phyloP scores from a whole-genome alignment of 2,888 invertebrate species.

The Hydrotaea diabolus region DNA sequence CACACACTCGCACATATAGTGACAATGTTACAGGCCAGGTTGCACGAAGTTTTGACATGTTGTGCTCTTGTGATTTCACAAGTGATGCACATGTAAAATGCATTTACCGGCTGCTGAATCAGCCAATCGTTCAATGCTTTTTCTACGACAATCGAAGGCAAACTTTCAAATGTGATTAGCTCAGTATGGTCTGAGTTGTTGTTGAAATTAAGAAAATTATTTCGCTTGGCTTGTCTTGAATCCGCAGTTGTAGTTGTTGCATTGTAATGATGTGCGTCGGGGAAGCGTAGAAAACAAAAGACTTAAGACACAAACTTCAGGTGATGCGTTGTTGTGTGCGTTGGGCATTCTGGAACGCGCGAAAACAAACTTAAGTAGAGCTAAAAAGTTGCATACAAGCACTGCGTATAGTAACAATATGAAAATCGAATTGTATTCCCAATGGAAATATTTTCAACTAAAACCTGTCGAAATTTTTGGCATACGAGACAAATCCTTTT shows the following conservation, averaged over 20 bases:
- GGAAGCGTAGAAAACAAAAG: conserved; percentile 29
- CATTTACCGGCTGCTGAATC: conserved; percentile 1
- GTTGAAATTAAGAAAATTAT: conserved; percentile 49
- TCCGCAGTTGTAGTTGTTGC: conserved; percentile 39
- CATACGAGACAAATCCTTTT: no score
- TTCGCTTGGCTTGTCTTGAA: conserved; percentile 25
- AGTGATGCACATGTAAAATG: conserved; percentile 54
- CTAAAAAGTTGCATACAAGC: no score
- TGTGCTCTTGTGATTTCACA: conserved; percentile 58
- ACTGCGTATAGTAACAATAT: no score
- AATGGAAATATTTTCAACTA: neutral
- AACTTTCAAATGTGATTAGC: conserved; percentile 65
- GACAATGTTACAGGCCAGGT: no score
- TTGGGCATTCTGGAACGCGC: neutral
- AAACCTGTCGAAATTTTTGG: neutral
- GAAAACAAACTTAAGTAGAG: no score
- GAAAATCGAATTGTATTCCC: neutral
- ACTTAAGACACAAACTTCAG: conserved; percentile 32
- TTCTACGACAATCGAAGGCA: conserved; percentile 54
- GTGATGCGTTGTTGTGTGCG: neutral
- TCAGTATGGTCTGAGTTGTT: conserved; percentile 62
- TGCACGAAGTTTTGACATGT: conserved; percentile 51
- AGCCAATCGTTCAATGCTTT: conserved; percentile 41
- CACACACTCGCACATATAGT: neutral
- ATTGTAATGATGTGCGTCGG: conserved; percentile 2